These are phyloP conservation scores for Synaphobranchus kaupii DNA, from an alignment of 2,797 vertebrate species.

Conservation along the genomic window DNA sequence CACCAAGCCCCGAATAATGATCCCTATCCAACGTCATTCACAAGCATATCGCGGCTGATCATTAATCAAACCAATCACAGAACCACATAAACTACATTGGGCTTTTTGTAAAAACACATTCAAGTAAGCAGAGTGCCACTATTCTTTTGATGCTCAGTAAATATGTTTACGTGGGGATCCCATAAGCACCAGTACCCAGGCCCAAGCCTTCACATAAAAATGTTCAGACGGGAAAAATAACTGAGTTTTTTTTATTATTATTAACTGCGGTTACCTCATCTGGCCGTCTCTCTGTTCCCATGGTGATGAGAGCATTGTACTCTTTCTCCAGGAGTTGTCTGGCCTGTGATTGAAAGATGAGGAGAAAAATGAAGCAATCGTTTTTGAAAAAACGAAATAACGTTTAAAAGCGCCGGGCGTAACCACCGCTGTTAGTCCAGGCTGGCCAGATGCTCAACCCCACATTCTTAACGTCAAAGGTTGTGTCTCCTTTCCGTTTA, in stretches of 20 bases:
- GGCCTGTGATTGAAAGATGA: conserved; percentile 67
- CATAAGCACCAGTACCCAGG: background rate
- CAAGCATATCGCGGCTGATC: background rate
- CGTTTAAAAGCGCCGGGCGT: background rate
- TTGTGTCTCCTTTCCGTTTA: background rate
- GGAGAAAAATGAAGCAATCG: background rate
- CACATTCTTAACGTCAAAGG: background rate
- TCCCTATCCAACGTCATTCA: background rate
- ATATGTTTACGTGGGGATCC: background rate
- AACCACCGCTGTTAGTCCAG: background rate
- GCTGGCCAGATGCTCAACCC: background rate
- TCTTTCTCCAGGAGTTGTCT: conserved; percentile 88
- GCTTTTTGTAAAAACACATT: too few species aligned
- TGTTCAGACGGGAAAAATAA: background rate
- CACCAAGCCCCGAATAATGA: background rate
- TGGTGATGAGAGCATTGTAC: conserved; percentile 85
- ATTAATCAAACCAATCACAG: background rate
- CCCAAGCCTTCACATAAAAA: background rate
- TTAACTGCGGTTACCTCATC: conserved; percentile 78
- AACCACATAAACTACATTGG: background rate
- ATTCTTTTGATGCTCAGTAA: background rate
- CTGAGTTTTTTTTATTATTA: background rate
- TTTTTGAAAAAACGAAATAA: background rate
- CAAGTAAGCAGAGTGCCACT: background rate
- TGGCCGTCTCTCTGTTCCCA: conserved; percentile 86